A percentile compares a stretch with the other conserved stretches of the same genome.
Evolutionary conservation across 2,797 vertebrate genomes (phyloP).

Genomic region (Darevskia nairensis): DNA sequence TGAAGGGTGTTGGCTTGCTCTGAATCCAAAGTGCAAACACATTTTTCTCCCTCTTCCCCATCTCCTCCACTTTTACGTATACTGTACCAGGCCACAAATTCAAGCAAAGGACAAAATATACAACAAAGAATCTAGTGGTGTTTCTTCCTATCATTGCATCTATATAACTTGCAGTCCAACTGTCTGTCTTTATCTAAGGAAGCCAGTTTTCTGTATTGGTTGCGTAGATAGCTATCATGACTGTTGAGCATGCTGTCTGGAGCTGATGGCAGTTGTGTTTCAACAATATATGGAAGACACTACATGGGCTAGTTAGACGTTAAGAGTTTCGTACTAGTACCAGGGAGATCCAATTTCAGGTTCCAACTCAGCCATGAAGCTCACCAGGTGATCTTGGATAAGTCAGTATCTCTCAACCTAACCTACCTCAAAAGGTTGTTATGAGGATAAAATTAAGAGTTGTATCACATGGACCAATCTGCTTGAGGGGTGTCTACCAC

Average conservation of each 20-base stretch:
- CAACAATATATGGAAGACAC: neutral
- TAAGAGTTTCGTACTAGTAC: neutral
- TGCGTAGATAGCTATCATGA: neutral
- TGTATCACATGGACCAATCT: neutral
- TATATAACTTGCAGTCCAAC: neutral
- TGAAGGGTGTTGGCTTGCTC: neutral
- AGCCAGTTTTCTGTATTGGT: neutral
- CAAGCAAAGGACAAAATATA: neutral
- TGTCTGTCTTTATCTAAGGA: neutral
- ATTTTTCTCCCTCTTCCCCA: neutral
- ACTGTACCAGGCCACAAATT: neutral
- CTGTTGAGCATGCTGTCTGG: neutral
- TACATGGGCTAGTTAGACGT: too few relatives aligned
- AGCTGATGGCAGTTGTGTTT: neutral
- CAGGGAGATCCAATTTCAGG: neutral
- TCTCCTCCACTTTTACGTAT: neutral
- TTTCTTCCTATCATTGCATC: neutral
- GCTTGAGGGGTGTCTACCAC: neutral
- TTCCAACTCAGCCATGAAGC: neutral
- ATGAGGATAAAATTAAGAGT: neutral
- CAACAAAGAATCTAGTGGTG: neutral
- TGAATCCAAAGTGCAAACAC: conserved; percentile 14
- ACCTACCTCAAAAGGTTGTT: neutral
- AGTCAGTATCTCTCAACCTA: neutral
- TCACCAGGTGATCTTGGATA: neutral